Base-by-base conservation (phyloP, 2,113 vertebrate genomes). In the Python bivittatus region DNA sequence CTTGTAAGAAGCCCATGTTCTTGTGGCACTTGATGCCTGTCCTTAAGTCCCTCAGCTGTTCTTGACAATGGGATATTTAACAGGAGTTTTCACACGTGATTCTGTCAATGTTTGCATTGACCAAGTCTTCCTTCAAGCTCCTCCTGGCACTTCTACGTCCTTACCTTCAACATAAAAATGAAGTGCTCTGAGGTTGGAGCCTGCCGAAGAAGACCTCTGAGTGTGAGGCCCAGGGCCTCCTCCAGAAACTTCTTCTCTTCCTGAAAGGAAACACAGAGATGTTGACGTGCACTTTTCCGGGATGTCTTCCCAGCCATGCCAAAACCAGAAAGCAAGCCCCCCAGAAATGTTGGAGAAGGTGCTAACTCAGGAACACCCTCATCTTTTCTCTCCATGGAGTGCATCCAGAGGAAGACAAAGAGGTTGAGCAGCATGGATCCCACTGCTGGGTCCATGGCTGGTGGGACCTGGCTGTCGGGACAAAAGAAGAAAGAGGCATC, bases 341-440 rank as follows among this genome's bases (percentile, higher is more conserved):
- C 64, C 29, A 4, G 61, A 29, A 64, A 29, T n/a, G 27, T 64
- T 64, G 61, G 27, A 29, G 61, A 12, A 64, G 11, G 27, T 64
- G 27, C 3, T 64, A 64, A 10, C 11, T 64, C 61, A 12, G 61
- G 61, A 5, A 64, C 3, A 29, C 13, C 61, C 27, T 64, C 61
- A 29, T 64, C 27, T n/a, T 12, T n/a, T n/a, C 1, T 29, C 61
- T 64, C 27, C 61, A 64, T 64, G 61, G 29, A 64, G 11, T 3
- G 10, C 61, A n/a, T 64, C 61, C 27, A n/a, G 3, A 13, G 61
- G 61, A n/a, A 64, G 61, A 27, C 11, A 4, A 10, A 64, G 61
- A n/a, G 0, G 4, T 64, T 27, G 10, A n/a, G 0, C 2, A 64
- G 11, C 27, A 4, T n/a, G 27, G 29, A 0, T 64, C 29, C 27